phyloP scores from a whole-genome alignment of 1,140 invertebrate genomes.

The Lordiphosa collinella region DNA sequence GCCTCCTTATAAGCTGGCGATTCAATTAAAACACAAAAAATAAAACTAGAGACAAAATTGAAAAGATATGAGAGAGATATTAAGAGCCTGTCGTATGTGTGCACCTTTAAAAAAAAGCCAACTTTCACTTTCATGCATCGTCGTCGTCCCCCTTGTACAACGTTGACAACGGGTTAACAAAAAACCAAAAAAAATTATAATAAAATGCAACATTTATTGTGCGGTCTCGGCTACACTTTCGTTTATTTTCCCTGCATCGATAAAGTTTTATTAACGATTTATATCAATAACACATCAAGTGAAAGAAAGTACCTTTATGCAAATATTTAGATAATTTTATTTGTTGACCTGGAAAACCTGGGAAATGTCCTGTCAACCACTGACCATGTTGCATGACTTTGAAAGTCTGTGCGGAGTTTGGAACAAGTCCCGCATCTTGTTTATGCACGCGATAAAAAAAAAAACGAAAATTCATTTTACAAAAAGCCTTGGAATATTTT shows the following conservation, averaged over 20 bases:
- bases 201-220: conserved; percentile 73
- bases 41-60: conserved; percentile 39
- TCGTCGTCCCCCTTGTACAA: neutral
- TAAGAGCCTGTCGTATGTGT: conserved; percentile 23
- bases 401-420: conserved; percentile 62
- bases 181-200: conserved; percentile 50
- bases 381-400: conserved; percentile 74
- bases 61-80: conserved; percentile 39
- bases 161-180: conserved; percentile 24
- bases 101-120: conserved; percentile 43
- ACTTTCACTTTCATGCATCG: conserved; percentile 69
- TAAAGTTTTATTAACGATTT: conserved; percentile 59
- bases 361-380: conserved; percentile 64
- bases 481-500: conserved; percentile 49
- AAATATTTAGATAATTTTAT: conserved; percentile 7
- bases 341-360: conserved; percentile 14
- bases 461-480: conserved; percentile 29
- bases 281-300: conserved; percentile 47
- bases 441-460: conserved; percentile 76
- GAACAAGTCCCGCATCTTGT: conserved; percentile 47
- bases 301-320: conserved; percentile 48
- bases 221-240: conserved; percentile 47
- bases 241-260: conserved; percentile 44
- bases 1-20: conserved; percentile 56
- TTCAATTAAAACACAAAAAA: conserved; percentile 55